Evolutionary conservation across 1,140 invertebrate species (phyloP).

Genomic region (Pseudomyrmex dendroicus): DNA sequence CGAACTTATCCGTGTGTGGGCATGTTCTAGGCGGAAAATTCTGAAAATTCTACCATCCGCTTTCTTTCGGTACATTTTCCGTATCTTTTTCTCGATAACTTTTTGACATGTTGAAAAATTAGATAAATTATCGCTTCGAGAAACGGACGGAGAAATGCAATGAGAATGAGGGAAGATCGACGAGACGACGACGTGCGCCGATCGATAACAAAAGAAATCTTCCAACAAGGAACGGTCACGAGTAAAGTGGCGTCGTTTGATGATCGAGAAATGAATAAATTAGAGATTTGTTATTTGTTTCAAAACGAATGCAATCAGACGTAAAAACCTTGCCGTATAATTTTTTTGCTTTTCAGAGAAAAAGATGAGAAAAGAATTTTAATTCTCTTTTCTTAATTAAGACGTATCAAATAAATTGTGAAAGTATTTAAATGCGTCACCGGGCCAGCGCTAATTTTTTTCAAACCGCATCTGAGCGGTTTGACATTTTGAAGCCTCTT

Average conservation of each 20-base stretch:
- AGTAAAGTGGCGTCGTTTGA: too few relatives aligned
- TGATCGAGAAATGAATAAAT: too few relatives aligned
- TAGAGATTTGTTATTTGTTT: too few relatives aligned
- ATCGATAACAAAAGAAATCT: too few relatives aligned
- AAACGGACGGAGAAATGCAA: slow-evolving; percentile 74
- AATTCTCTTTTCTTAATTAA: too few relatives aligned
- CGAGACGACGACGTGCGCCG: background rate
- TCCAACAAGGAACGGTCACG: too few relatives aligned
- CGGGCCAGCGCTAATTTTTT: slow-evolving; percentile 64
- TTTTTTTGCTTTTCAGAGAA: too few relatives aligned
- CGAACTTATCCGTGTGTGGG: too few relatives aligned
- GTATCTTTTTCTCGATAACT: background rate
- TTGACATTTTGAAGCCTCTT: slow-evolving; percentile 73
- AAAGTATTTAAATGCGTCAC: background rate
- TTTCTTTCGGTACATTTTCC: background rate
- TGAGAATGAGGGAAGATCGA: slow-evolving; percentile 60
- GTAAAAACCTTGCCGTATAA: too few relatives aligned
- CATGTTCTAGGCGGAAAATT: background rate
- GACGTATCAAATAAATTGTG: too few relatives aligned
- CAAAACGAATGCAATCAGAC: too few relatives aligned
- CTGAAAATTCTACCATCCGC: background rate
- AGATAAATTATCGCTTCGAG: slow-evolving; percentile 36
- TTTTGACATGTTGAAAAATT: slow-evolving; percentile 6
- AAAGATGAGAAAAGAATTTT: too few relatives aligned
- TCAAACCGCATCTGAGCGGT: slow-evolving; percentile 75